phyloP scores from a whole-genome alignment of 2,888 invertebrate species.

The Gari tellinella region DNA sequence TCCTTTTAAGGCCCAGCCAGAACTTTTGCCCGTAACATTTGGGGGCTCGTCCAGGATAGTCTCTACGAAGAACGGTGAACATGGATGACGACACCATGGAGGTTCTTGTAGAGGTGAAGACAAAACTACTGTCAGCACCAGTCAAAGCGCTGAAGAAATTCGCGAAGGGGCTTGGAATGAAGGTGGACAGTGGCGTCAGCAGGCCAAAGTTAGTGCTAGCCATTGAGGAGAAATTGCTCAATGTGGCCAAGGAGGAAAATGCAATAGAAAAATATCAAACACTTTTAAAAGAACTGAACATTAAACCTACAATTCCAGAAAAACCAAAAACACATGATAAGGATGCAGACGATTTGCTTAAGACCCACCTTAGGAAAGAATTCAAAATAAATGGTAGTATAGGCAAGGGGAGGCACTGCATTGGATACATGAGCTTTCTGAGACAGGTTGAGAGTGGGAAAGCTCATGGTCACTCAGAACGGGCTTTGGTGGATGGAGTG shows the following conservation, averaged over 20 bases:
- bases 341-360: too few species aligned
- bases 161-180: too few species aligned
- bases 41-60: conserved; percentile 22
- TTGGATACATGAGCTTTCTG: conserved; percentile 18
- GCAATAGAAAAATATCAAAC: too few species aligned
- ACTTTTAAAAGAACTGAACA: not conserved
- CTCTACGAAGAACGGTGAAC: not conserved
- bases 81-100: not conserved
- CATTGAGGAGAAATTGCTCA: too few species aligned
- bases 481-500: conserved; percentile 20
- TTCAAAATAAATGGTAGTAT: conserved; percentile 34
- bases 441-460: conserved; percentile 19
- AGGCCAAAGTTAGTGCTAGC: too few species aligned
- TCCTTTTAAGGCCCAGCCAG: too few species aligned
- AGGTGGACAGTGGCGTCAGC: too few species aligned
- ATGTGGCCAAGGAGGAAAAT: too few species aligned
- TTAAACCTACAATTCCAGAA: not conserved
- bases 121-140: too few species aligned
- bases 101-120: not conserved
- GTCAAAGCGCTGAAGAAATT: too few species aligned
- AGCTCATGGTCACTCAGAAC: conserved; percentile 1
- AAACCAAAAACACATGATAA: not conserved
- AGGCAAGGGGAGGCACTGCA: conserved; percentile 8
- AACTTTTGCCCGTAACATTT: conserved; percentile 7
- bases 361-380: conserved; percentile 18